Conservation (phyloP, 2,797 vertebrate species). For the Pipistrellus kuhlii region DNA sequence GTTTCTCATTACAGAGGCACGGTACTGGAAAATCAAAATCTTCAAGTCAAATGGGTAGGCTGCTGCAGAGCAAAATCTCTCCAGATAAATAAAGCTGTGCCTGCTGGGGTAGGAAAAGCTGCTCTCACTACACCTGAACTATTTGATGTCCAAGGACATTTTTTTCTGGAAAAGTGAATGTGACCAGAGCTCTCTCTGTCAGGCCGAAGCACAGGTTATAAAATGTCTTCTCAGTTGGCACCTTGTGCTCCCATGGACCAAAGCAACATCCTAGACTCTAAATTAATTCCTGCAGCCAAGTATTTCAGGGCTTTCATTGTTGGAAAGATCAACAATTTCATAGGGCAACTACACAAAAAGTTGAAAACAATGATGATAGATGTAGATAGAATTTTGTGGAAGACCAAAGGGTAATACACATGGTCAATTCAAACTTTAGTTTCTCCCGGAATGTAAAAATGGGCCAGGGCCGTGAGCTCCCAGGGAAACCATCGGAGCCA, state of each 20-base stretch:
- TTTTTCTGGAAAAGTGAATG: slow-evolving; percentile 25
- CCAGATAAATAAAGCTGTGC: slow-evolving; percentile 47
- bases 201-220: neutral
- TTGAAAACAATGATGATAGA: neutral
- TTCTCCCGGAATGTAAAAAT: neutral
- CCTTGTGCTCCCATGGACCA: neutral
- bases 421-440: neutral
- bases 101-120: slow-evolving; percentile 46
- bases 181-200: neutral
- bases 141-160: neutral
- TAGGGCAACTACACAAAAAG: neutral
- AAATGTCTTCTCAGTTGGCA: neutral
- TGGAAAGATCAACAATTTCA: neutral
- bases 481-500: neutral
- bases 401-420: neutral
- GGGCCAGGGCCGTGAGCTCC: neutral
- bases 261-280: neutral
- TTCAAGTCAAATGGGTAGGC: slow-evolving; percentile 61
- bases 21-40: slow-evolving; percentile 63
- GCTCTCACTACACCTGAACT: slow-evolving; percentile 12
- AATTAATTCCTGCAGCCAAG: neutral
- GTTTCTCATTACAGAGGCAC: slow-evolving; percentile 82
- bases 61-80: slow-evolving; percentile 27
- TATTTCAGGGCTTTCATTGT: neutral
- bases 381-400: neutral